Percentiles rank a stretch among this genome's conserved stretches.
Evolutionary conservation across 2,113 vertebrate species (phyloP).

Genomic region (Cyanoramphus novaezelandiae): DNA sequence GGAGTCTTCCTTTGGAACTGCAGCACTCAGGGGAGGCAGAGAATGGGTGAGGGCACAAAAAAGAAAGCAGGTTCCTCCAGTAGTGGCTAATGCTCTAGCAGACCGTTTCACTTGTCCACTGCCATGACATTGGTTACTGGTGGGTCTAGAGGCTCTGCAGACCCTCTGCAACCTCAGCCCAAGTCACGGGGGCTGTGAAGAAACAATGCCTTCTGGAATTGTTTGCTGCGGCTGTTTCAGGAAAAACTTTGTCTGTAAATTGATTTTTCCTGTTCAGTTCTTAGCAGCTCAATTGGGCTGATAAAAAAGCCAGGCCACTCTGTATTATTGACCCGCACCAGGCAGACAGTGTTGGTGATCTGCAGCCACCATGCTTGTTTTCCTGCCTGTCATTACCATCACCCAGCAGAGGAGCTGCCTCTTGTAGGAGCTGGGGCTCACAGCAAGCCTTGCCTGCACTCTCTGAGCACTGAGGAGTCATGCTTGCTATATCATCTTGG

Average conservation of each 20-base stretch:
- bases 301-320: neutral
- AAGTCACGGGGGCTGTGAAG: neutral
- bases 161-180: neutral
- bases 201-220: neutral
- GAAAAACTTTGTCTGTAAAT: neutral
- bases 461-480: neutral
- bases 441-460: neutral
- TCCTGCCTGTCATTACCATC: neutral
- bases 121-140: neutral
- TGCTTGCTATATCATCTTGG: neutral
- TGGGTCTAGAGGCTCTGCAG: neutral
- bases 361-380: neutral
- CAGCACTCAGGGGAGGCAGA: neutral
- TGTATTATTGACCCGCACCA: neutral
- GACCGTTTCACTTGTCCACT: neutral
- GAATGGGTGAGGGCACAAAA: neutral
- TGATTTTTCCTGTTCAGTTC: neutral
- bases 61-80: neutral
- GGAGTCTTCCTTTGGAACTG: neutral
- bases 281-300: neutral
- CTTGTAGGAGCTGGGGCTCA: neutral
- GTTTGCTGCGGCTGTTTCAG: neutral
- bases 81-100: neutral
- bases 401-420: neutral
- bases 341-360: neutral